Percentiles rank a stretch among this genome's conserved stretches.
Conservation (phyloP, 2,797 vertebrate genomes). For the Pelodytes ibericus region DNA sequence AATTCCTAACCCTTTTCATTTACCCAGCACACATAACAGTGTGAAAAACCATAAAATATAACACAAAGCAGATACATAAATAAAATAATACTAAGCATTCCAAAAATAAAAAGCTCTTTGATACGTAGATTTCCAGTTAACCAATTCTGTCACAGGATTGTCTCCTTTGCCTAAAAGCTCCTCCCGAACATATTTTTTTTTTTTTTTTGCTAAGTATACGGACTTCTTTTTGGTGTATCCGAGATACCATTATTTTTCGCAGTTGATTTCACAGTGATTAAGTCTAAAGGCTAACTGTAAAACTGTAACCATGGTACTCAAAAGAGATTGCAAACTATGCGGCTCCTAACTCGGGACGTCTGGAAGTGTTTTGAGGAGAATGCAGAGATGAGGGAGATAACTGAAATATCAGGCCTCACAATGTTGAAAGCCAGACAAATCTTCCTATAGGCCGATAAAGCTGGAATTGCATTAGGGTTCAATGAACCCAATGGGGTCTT, state of each 20-base stretch:
- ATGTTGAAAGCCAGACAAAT: neutral
- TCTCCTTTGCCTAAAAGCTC: neutral
- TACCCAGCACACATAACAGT: no score
- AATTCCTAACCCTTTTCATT: neutral
- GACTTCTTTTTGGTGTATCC: neutral
- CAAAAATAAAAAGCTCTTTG: neutral
- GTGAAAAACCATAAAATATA: no score
- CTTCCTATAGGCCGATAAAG: no score
- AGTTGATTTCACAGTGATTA: constrained; percentile 34
- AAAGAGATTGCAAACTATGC: constrained; percentile 16
- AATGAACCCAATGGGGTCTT: no score
- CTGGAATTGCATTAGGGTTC: no score
- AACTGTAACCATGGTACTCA: constrained; percentile 21
- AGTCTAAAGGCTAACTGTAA: constrained; percentile 2
- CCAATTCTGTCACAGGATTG: neutral
- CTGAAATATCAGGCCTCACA: neutral
- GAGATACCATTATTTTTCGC: constrained; percentile 3
- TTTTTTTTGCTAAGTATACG: neutral
- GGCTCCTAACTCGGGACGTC: constrained; percentile 10
- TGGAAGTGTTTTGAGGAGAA: constrained; percentile 1
- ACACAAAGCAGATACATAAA: no score
- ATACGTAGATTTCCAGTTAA: neutral
- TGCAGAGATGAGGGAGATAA: neutral
- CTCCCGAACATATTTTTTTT: neutral
- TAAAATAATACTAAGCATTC: no score